Percentiles rank a stretch among this genome's conserved stretches.
These are phyloP conservation scores for Sebastes hopkinsi DNA, from an alignment of 2,797 vertebrate species.

Conservation along the genomic window DNA sequence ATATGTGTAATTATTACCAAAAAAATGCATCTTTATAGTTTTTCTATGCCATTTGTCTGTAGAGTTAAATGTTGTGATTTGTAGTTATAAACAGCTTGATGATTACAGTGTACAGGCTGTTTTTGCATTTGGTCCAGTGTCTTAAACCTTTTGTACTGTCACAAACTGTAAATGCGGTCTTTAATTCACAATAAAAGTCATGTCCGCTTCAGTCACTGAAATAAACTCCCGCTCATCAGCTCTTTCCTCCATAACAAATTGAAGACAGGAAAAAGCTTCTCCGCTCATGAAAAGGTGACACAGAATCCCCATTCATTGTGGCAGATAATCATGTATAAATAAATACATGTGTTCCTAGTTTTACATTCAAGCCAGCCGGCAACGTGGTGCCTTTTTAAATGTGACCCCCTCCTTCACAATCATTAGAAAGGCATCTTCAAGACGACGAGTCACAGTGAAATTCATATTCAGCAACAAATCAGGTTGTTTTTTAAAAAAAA, in stretches of 20 bases:
- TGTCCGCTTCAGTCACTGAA: conserved; percentile 20
- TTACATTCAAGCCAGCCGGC: conserved; percentile 77
- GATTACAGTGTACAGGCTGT: not conserved
- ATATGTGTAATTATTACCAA: not conserved
- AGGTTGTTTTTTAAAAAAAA: not conserved
- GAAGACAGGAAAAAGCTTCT: conserved; percentile 2
- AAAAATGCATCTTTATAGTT: not conserved
- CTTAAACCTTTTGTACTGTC: conserved; percentile 23
- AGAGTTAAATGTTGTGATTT: conserved; percentile 6
- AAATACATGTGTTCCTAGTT: conserved; percentile 46
- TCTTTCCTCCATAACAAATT: conserved; percentile 17
- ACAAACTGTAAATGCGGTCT: conserved; percentile 23
- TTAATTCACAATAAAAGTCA: conserved; percentile 32
- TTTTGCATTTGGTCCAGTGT: conserved; percentile 38
- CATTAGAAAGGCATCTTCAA: conserved; percentile 75
- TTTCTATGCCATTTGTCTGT: not conserved
- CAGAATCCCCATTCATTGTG: conserved; percentile 19
- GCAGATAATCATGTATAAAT: conserved; percentile 28
- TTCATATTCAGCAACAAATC: conserved; percentile 51
- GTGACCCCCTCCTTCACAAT: conserved; percentile 35
- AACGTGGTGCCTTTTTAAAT: conserved; percentile 27
- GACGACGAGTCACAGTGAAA: conserved; percentile 74
- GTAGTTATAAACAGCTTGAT: conserved; percentile 4
- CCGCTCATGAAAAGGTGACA: not conserved
- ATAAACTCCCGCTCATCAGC: conserved; percentile 8